Percentiles rank a stretch among this genome's conserved stretches.
Conservation (phyloP, 1,140 invertebrate species). For the Asobara japonica region DNA sequence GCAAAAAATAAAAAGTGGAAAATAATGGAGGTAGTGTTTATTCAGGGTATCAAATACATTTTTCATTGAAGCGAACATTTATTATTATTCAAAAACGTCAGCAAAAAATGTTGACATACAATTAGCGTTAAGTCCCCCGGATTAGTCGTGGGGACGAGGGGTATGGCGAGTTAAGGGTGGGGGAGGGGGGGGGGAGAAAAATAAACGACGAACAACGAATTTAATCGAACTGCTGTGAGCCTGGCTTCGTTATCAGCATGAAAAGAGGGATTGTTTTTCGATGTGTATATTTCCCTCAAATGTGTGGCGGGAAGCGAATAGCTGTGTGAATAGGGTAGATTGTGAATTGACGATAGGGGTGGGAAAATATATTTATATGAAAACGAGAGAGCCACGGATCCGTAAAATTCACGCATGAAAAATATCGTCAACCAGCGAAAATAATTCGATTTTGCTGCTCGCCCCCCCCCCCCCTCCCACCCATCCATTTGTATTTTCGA, state of each 20-base stretch:
- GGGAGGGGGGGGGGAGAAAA: no score
- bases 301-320: not conserved
- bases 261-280: constrained; percentile 13
- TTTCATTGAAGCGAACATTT: no score
- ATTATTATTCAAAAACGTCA: no score
- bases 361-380: constrained; percentile 23
- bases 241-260: not conserved
- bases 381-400: constrained; percentile 34
- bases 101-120: no score
- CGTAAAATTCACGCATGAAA: constrained; percentile 63
- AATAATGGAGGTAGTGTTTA: no score
- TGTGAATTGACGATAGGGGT: constrained; percentile 4
- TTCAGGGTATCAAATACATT: no score
- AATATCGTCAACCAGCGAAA: constrained; percentile 57
- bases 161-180: no score
- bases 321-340: not conserved
- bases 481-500: constrained; percentile 48
- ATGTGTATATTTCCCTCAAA: constrained; percentile 2
- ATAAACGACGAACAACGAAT: no score
- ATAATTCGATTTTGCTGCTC: constrained; percentile 63
- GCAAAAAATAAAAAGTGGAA: no score
- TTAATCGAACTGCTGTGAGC: no score
- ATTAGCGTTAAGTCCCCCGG: no score
- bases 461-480: constrained; percentile 31
- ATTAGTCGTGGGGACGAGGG: no score